Evolutionary conservation across 2,113 vertebrate species (phyloP).

Genomic region (Turdus rufiventris): DNA sequence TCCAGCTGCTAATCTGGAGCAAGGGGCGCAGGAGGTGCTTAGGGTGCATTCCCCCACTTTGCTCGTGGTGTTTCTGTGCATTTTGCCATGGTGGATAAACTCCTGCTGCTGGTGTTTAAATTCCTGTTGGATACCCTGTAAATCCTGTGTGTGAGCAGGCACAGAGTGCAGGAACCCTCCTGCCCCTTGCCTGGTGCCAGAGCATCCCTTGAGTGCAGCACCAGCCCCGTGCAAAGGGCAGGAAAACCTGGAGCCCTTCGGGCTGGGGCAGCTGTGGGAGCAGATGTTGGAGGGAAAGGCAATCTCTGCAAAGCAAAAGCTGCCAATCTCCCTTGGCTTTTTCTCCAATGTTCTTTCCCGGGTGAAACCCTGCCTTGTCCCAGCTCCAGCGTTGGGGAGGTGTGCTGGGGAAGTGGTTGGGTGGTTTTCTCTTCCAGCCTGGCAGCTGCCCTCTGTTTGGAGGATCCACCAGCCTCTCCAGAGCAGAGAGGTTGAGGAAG

Average conservation of each 20-base stretch:
- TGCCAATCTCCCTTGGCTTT: background rate
- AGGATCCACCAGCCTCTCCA: background rate
- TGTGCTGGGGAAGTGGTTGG: background rate
- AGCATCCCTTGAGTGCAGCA: background rate
- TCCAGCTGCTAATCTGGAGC: background rate
- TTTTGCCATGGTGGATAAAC: background rate
- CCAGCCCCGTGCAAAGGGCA: fast-evolving
- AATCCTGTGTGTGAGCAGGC: background rate
- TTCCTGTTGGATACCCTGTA: background rate
- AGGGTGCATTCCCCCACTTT: background rate
- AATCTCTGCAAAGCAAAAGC: background rate
- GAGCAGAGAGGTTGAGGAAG: background rate
- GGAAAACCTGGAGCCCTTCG: background rate
- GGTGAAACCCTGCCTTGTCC: background rate
- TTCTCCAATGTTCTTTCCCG: background rate
- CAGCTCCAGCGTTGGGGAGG: background rate
- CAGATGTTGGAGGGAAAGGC: background rate
- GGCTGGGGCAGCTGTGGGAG: background rate
- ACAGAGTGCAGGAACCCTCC: background rate
- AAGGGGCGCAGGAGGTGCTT: background rate
- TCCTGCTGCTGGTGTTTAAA: fast-evolving
- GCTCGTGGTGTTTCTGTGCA: fast-evolving
- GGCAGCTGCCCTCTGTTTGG: background rate
- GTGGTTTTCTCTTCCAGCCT: background rate
- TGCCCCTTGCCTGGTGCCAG: background rate